These are phyloP conservation scores for Drosophila subobscura DNA, from an alignment of 1,140 invertebrate genomes.

Conservation along the genomic window DNA sequence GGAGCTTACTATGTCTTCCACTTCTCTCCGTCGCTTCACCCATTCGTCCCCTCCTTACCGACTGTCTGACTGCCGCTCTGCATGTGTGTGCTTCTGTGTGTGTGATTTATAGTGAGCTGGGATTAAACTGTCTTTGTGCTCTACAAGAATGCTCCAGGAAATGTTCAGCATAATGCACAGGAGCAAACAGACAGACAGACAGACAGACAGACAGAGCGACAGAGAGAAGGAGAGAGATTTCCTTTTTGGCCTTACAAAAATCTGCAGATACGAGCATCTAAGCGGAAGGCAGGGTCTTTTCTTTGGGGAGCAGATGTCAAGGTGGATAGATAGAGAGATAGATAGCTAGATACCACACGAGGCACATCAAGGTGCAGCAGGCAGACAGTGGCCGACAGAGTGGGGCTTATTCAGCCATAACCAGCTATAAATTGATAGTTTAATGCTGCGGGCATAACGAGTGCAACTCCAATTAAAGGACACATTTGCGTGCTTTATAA, in stretches of 20 bases:
- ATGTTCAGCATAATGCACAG: constrained; percentile 64
- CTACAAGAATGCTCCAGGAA: constrained; percentile 69
- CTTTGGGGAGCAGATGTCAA: constrained; percentile 3
- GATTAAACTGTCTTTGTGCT: constrained; percentile 77
- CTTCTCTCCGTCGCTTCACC: too few species aligned
- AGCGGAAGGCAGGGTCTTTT: too few species aligned
- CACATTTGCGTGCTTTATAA: too few species aligned
- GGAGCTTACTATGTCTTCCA: constrained; percentile 72
- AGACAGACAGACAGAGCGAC: too few species aligned
- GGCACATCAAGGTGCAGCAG: too few species aligned
- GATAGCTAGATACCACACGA: too few species aligned
- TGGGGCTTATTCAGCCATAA: too few species aligned
- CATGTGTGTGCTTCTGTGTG: constrained; percentile 27
- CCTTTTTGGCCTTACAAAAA: constrained; percentile 26
- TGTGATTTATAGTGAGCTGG: constrained; percentile 81
- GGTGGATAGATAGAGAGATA: neutral
- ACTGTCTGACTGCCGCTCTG: constrained; percentile 14
- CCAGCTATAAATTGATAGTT: too few species aligned
- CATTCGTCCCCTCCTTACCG: neutral
- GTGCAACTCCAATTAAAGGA: too few species aligned
- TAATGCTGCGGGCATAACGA: too few species aligned
- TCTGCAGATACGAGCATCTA: neutral
- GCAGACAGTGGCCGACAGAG: too few species aligned
- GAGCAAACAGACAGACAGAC: constrained; percentile 17
- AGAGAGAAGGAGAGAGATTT: neutral